Conservation (phyloP, 2,797 vertebrate species). For the Takifugu ocellatus region DNA sequence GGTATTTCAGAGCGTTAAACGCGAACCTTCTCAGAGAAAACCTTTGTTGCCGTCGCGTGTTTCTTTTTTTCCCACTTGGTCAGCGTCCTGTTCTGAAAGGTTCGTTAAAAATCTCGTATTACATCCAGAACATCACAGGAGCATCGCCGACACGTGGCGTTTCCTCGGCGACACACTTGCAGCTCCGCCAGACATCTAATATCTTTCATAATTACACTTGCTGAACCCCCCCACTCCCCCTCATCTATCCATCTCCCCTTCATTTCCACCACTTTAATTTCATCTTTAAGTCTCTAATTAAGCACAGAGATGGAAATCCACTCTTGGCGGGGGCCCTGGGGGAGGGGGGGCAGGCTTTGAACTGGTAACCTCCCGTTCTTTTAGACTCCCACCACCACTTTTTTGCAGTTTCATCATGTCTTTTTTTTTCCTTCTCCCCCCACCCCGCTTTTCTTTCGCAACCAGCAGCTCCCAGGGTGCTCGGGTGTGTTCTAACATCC, state of each 20-base stretch:
- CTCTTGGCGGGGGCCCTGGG: slow-evolving; percentile 26
- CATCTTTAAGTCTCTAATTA: slow-evolving; percentile 62
- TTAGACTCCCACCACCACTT: slow-evolving; percentile 11
- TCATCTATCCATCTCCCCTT: slow-evolving; percentile 41
- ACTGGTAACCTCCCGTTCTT: slow-evolving; percentile 47
- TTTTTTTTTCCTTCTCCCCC: slow-evolving; percentile 11
- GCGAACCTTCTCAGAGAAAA: slow-evolving; percentile 6
- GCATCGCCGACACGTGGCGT: slow-evolving; percentile 47
- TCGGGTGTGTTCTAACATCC: slow-evolving; percentile 43
- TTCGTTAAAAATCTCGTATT: slow-evolving; percentile 18
- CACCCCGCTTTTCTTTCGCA: slow-evolving; percentile 30
- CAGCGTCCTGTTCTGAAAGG: neutral
- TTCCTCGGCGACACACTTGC: slow-evolving; percentile 27
- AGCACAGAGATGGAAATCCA: slow-evolving; percentile 51
- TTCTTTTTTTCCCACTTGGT: too few relatives aligned
- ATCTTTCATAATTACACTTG: slow-evolving; percentile 53
- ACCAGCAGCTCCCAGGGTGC: slow-evolving; percentile 48
- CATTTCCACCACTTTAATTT: slow-evolving; percentile 56
- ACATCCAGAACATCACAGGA: slow-evolving; percentile 38
- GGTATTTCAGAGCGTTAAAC: too few relatives aligned
- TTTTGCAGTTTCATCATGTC: slow-evolving; percentile 27
- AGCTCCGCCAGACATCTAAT: slow-evolving; percentile 49
- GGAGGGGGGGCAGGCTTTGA: slow-evolving; percentile 36
- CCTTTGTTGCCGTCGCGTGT: neutral
- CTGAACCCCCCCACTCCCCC: slow-evolving; percentile 23